These are phyloP conservation scores for Drosophila anomalata DNA, from an alignment of 2,888 invertebrate genomes.

Conservation along the genomic window DNA sequence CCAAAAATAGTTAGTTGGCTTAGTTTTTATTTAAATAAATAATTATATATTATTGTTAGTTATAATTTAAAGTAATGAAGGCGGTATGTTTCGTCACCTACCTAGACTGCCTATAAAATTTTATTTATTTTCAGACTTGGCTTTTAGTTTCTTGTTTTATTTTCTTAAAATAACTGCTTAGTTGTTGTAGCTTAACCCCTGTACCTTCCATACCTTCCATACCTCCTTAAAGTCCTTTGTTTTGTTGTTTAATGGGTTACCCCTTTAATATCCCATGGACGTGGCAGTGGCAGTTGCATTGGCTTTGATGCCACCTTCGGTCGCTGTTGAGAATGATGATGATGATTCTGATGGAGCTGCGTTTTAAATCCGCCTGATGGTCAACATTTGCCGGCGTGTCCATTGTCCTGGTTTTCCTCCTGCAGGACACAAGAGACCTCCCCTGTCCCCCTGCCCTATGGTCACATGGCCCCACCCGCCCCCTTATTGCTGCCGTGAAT, in stretches of 20 bases:
- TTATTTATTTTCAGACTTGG: too few species aligned
- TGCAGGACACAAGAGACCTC: not conserved
- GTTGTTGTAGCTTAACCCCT: not conserved
- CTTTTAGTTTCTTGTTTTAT: too few species aligned
- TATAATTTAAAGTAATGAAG: too few species aligned
- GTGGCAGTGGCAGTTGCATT: conserved; percentile 22
- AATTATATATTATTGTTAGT: too few species aligned
- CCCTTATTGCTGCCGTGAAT: not conserved
- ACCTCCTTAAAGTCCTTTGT: not conserved
- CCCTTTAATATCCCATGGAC: conserved; percentile 1
- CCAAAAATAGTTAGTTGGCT: too few species aligned
- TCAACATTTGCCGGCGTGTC: conserved; percentile 44
- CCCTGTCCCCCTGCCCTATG: too few species aligned
- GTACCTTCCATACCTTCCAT: too few species aligned
- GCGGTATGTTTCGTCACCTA: too few species aligned
- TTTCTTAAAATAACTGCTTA: not conserved
- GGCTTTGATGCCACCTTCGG: conserved; percentile 28
- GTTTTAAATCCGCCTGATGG: conserved; percentile 49
- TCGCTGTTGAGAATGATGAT: conserved; percentile 1
- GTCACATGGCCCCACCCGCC: too few species aligned
- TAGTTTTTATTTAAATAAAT: too few species aligned
- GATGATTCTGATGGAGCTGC: conserved; percentile 36
- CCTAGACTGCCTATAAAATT: too few species aligned
- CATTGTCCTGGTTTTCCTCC: conserved; percentile 38
- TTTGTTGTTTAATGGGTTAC: not conserved